These are phyloP conservation scores for Oxystoma pomonae DNA, from an alignment of 2,888 invertebrate genomes.

Conservation along the genomic window DNA sequence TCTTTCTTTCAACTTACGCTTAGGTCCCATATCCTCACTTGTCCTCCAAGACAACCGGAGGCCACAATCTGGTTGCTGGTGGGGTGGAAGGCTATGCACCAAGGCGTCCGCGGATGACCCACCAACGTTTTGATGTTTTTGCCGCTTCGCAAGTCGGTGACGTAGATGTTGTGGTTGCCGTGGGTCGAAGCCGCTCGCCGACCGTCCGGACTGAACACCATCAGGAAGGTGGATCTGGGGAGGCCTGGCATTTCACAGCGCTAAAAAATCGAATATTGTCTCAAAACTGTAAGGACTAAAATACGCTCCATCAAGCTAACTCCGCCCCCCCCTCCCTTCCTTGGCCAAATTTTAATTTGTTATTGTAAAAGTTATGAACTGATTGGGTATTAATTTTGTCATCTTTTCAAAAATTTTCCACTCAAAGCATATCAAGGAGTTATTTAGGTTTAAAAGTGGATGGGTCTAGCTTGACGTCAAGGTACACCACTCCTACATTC, in stretches of 20 bases:
- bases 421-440: too few relatives aligned
- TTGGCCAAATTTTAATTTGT: too few relatives aligned
- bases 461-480: too few relatives aligned
- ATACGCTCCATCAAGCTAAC: too few relatives aligned
- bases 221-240: conserved; percentile 77
- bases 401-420: too few relatives aligned
- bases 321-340: too few relatives aligned
- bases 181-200: conserved; percentile 82
- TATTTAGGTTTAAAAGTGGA: too few relatives aligned
- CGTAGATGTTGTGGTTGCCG: conserved; percentile 85
- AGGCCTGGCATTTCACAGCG: conserved; percentile 67
- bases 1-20: conserved; percentile 56
- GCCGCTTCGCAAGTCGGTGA: conserved; percentile 74
- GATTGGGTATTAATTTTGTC: too few relatives aligned
- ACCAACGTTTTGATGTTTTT: conserved; percentile 71
- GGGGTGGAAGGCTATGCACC: conserved; percentile 89
- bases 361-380: too few relatives aligned
- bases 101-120: conserved; percentile 85
- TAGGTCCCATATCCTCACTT: conserved; percentile 87
- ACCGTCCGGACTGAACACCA: conserved; percentile 86
- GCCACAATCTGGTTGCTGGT: conserved; percentile 78
- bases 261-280: conserved; percentile 29
- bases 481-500: too few relatives aligned
- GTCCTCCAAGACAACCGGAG: conserved; percentile 83
- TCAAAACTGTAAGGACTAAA: not conserved